Evolutionary conservation across 2,113 vertebrate species (phyloP).

Genomic region (Megalops atlanticus): DNA sequence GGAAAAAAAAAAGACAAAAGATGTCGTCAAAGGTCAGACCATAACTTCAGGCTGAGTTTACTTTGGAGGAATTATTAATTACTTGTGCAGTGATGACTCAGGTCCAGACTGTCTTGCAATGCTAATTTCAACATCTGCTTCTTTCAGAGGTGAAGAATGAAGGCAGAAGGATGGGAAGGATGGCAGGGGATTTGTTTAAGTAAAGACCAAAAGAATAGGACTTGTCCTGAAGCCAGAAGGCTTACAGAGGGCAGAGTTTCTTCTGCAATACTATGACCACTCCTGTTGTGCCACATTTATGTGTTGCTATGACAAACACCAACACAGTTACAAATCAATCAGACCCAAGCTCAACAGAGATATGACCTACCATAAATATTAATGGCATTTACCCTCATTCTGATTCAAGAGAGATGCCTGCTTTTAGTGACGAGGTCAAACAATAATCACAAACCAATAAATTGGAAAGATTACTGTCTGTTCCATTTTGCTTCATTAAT

Average conservation of each 20-base stretch:
- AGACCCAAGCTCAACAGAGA: constrained; percentile 54
- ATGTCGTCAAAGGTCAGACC: constrained; percentile 11
- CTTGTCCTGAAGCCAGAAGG: constrained; percentile 30
- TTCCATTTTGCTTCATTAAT: constrained; percentile 56
- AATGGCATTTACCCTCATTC: constrained; percentile 52
- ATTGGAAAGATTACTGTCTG: constrained; percentile 47
- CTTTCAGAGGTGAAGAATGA: constrained; percentile 33
- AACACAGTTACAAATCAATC: constrained; percentile 42
- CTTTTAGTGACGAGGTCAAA: constrained; percentile 60
- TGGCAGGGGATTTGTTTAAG: constrained; percentile 39
- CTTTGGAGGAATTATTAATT: constrained; percentile 49
- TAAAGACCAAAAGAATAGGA: constrained; percentile 26
- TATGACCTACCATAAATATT: constrained; percentile 56
- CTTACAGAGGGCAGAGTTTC: constrained; percentile 40
- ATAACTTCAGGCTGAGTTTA: constrained; percentile 21
- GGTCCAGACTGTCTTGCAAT: constrained; percentile 45
- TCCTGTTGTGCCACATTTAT: background rate
- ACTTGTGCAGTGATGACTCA: constrained; percentile 31
- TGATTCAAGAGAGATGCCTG: constrained; percentile 46
- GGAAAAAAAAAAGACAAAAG: background rate
- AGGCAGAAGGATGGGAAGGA: constrained; percentile 52
- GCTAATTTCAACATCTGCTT: constrained; percentile 51
- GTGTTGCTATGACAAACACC: constrained; percentile 27
- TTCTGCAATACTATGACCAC: constrained; percentile 25
- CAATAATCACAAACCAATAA: constrained; percentile 55